Percentiles rank a stretch among this genome's conserved stretches.
These are phyloP conservation scores for Caenorhabditis sinica DNA, from an alignment of 2,888 invertebrate genomes.

Conservation along the genomic window DNA sequence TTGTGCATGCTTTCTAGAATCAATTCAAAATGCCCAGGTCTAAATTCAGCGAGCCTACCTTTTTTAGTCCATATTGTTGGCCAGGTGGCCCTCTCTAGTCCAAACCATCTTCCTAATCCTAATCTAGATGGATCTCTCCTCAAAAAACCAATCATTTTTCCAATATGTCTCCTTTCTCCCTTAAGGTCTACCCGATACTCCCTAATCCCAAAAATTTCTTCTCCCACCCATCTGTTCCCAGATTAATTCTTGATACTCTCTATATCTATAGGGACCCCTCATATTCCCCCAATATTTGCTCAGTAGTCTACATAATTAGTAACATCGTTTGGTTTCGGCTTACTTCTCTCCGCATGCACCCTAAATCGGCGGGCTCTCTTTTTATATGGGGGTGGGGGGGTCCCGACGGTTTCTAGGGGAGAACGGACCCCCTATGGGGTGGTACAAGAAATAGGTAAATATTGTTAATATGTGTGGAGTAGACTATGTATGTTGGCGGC, in stretches of 20 bases:
- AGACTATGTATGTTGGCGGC: not conserved
- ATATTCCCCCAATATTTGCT: slow-evolving; percentile 48
- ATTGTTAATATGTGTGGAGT: slow-evolving; percentile 58
- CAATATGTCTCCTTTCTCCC: not conserved
- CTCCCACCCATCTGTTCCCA: slow-evolving; percentile 50
- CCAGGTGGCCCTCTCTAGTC: not conserved
- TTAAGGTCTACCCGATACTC: slow-evolving; percentile 14
- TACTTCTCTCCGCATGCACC: slow-evolving; percentile 37
- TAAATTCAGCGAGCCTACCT: no score
- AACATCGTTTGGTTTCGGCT: slow-evolving; percentile 67
- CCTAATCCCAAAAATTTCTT: slow-evolving; percentile 49
- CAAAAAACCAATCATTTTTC: slow-evolving; percentile 1
- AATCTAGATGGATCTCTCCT: not conserved
- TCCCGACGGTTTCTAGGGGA: not conserved
- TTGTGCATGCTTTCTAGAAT: no score
- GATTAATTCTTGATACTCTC: slow-evolving; percentile 61
- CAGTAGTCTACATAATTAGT: slow-evolving; percentile 57
- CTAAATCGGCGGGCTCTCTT: slow-evolving; percentile 37
- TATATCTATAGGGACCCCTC: slow-evolving; percentile 1
- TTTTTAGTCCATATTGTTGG: no score
- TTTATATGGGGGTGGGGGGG: no score
- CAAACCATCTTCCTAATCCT: not conserved
- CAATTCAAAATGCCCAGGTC: no score
- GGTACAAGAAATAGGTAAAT: slow-evolving; percentile 18
- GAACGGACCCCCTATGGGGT: not conserved